Evolutionary conservation across 2,113 vertebrate genomes (phyloP), one percentile per base, ranked within the genome.

Genomic region (Riparia riparia): DNA sequence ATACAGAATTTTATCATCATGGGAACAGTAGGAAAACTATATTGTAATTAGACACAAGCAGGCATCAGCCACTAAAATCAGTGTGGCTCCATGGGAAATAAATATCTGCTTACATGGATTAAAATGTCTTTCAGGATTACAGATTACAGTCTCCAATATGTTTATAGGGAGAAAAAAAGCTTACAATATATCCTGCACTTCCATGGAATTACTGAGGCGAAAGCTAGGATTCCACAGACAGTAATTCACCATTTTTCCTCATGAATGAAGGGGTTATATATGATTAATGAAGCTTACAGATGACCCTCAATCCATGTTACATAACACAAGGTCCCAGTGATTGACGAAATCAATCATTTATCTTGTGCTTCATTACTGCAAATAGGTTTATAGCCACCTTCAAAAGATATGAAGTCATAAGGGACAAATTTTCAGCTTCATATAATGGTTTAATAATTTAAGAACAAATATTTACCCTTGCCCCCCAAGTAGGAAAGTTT

Each of bases 21-120:
- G 57, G 42, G 42, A 86, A 12, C 74, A 69, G 54, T 16, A 57
- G 50, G 29, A 82, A 89, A 91, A 61, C 50, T 61, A 21, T 80
- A 57, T 34, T 82, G 61, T 26, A 71, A 79, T 87, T 73, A 87
- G 45, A 82, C 50, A 42, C 15, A 16, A 71, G 45, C 61, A 66
- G 45, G 31, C 77, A 72, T 83, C 81, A 87, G 63, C 49, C 68
- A 25, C 87, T 73, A 60, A 94, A 86, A 86, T 77, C 71, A 64
- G 18, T 39, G 47, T 39, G 32, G 72, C 85, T 94, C 85, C 64
- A 41, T 60, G 50, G 79, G 47, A 87, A 74, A 68, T 68, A 93
- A 93, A 60, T 89, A 89, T 88, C 93, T 95, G 39, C 82, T 89
- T 90, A 82, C 39, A 58, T 25, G 79, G 93, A 94, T 96, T 96